Evolutionary conservation across 2,797 vertebrate genomes (phyloP).

Genomic region (Todus mexicanus): DNA sequence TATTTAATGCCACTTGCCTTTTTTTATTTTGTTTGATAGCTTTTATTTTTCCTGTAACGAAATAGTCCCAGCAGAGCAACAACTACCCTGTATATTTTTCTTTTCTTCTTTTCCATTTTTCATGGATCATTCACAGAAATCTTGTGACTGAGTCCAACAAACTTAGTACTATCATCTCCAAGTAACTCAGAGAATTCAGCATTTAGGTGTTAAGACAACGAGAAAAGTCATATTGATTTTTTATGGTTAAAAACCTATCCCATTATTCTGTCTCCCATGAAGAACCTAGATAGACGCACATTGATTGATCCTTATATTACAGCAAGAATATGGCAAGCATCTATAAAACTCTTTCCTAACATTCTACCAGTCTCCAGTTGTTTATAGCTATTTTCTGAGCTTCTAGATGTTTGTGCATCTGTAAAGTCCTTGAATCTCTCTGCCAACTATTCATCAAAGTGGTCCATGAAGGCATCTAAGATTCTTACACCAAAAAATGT

Average conservation of each 20-base stretch:
- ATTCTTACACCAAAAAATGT: background rate
- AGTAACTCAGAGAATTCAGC: background rate
- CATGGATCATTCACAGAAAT: background rate
- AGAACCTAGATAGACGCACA: background rate
- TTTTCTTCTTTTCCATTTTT: background rate
- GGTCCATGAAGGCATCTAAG: background rate
- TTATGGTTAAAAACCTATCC: background rate
- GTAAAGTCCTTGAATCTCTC: background rate
- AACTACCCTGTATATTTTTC: background rate
- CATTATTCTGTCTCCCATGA: background rate
- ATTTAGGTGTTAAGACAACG: background rate
- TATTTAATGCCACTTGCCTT: constrained; percentile 15
- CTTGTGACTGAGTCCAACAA: background rate
- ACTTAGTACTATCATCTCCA: background rate
- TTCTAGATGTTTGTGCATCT: background rate
- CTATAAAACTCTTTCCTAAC: background rate
- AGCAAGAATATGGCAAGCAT: background rate
- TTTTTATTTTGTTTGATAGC: background rate
- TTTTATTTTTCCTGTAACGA: background rate
- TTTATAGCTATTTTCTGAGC: background rate
- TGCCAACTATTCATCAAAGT: background rate
- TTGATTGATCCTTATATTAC: background rate
- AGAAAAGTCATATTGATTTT: background rate
- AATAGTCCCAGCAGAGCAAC: background rate
- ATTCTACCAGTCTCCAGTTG: background rate